Percentiles rank a stretch among this genome's conserved stretches.
Evolutionary conservation across 2,113 vertebrate species (phyloP).

Genomic region (Scopus umbretta): DNA sequence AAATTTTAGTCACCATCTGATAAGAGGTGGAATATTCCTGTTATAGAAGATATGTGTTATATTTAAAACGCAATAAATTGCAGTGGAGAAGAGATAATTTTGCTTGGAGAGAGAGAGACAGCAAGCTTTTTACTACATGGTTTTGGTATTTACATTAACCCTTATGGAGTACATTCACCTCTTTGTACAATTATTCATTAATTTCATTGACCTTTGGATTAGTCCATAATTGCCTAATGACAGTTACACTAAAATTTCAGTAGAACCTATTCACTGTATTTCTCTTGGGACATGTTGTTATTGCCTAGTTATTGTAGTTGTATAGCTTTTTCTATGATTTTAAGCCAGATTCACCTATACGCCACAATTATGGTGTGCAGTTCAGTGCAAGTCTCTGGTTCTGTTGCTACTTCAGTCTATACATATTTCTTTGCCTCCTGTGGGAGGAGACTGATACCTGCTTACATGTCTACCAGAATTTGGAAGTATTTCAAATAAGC

Average conservation of each 20-base stretch:
- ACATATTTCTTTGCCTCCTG: not conserved
- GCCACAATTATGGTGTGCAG: not conserved
- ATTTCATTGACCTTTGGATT: not conserved
- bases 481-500: not conserved
- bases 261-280: not conserved
- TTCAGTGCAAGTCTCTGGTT: not conserved
- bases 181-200: not conserved
- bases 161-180: not conserved
- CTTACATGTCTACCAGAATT: not conserved
- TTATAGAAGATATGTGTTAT: not conserved
- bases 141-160: not conserved
- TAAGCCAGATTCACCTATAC: not conserved
- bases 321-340: not conserved
- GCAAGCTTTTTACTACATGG: not conserved
- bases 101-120: not conserved
- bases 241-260: not conserved
- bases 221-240: not conserved
- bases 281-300: not conserved
- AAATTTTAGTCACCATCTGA: not conserved
- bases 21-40: not conserved
- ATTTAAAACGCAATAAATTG: not conserved
- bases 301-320: not conserved
- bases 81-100: not conserved
- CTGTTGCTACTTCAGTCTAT: not conserved
- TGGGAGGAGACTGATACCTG: not conserved